These are phyloP conservation scores for Leucophenga maculata DNA, from an alignment of 2,888 invertebrate species.

Conservation along the genomic window DNA sequence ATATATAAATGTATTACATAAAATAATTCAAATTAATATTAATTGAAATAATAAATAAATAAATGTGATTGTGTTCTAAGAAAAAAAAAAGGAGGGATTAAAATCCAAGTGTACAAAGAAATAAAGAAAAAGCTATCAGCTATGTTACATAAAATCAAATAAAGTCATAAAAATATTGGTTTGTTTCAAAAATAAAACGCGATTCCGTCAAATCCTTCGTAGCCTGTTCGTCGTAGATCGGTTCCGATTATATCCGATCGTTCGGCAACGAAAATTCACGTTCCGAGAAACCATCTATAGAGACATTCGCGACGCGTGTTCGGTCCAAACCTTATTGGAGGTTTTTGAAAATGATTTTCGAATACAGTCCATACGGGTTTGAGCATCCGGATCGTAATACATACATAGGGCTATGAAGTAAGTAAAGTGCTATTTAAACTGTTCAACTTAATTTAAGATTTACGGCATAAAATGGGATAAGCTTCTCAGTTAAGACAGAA, in stretches of 20 bases:
- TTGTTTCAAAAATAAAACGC: slow-evolving; percentile 6
- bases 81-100: too few relatives aligned
- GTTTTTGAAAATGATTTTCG: slow-evolving; percentile 52
- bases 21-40: slow-evolving; percentile 30
- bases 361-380: slow-evolving; percentile 55
- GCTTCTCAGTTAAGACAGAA: too few relatives aligned
- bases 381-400: slow-evolving; percentile 12
- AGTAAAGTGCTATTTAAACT: slow-evolving; percentile 36
- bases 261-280: slow-evolving; percentile 7
- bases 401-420: slow-evolving; percentile 49
- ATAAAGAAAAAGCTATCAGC: background rate
- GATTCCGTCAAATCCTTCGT: slow-evolving; percentile 36
- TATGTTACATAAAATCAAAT: slow-evolving; percentile 11
- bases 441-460: too few relatives aligned
- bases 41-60: slow-evolving; percentile 30
- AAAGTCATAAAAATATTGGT: background rate
- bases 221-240: too few relatives aligned
- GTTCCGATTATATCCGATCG: too few relatives aligned
- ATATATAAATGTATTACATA: slow-evolving; percentile 27
- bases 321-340: slow-evolving; percentile 39
- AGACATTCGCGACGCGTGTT: slow-evolving; percentile 2
- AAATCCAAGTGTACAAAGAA: slow-evolving; percentile 31
- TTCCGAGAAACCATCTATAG: slow-evolving; percentile 14
- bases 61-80: slow-evolving; percentile 31
- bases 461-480: too few relatives aligned